phyloP scores from a whole-genome alignment of 2,888 invertebrate species.

The Ophion slaviceki region DNA sequence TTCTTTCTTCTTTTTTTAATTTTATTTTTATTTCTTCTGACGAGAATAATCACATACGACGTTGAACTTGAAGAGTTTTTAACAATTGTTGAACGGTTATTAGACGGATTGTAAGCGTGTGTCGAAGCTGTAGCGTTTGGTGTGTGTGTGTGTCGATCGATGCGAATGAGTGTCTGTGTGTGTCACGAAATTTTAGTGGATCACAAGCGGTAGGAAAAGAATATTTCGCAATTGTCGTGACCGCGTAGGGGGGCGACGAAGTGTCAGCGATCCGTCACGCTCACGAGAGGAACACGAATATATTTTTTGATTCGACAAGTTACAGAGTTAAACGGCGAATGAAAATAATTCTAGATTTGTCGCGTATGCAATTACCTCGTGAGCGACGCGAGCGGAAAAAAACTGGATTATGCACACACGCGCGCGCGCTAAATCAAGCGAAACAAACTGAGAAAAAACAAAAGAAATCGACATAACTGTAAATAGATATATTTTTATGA shows the following conservation, averaged over 20 bases:
- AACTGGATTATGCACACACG: conserved; percentile 72
- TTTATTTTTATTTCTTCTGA: background rate
- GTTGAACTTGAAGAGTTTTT: conserved; percentile 82
- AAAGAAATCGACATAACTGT: conserved; percentile 64
- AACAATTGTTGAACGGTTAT: conserved; percentile 81
- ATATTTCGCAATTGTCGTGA: background rate
- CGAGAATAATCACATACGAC: conserved; percentile 78
- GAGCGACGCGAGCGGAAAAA: conserved; percentile 14
- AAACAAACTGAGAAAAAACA: conserved; percentile 38
- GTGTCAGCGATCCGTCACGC: background rate
- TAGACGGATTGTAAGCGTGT: conserved; percentile 59
- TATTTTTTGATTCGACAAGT: conserved; percentile 37
- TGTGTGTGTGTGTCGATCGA: background rate
- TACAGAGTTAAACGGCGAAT: background rate
- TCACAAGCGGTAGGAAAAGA: background rate
- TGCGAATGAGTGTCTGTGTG: background rate
- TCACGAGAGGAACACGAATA: conserved; percentile 3
- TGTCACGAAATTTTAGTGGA: background rate
- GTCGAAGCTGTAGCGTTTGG: conserved; percentile 32
- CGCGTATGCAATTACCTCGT: background rate
- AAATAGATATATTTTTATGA: conserved; percentile 82
- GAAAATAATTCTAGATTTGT: conserved; percentile 8
- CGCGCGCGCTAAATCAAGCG: conserved; percentile 27
- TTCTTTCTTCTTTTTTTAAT: background rate
- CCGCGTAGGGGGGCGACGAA: background rate